Evolutionary conservation across 2,113 vertebrate species (phyloP).

Genomic region (Oenanthe melanoleuca): DNA sequence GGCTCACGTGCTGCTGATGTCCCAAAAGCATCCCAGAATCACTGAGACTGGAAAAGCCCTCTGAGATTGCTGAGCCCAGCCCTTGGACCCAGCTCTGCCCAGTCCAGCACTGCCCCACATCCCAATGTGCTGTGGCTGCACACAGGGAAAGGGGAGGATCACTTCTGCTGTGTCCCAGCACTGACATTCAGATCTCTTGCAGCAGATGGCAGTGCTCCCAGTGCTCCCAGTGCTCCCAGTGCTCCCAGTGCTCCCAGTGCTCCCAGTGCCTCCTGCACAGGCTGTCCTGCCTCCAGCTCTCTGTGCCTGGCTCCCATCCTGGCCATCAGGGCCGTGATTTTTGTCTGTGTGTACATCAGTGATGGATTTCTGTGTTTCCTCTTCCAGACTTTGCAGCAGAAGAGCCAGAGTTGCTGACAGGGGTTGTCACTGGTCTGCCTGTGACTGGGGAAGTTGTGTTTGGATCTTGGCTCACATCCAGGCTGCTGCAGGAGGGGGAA

Average conservation of each 20-base stretch:
- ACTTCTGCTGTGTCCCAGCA: not conserved
- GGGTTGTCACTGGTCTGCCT: not conserved
- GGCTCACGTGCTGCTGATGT: not conserved
- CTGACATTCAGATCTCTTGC: not conserved
- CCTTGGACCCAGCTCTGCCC: not conserved
- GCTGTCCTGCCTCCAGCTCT: not conserved
- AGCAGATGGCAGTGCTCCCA: not conserved
- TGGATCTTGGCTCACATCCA: not conserved
- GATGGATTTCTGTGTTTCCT: not conserved
- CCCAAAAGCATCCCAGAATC: not conserved
- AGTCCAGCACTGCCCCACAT: no score
- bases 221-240: no score
- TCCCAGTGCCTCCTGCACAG: not conserved
- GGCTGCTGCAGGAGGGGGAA: not conserved
- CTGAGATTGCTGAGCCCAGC: fast-evolving
- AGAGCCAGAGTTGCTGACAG: not conserved
- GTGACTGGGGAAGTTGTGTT: not conserved
- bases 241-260: no score
- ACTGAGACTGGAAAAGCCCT: fast-evolving
- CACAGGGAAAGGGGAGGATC: no score
- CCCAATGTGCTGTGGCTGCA: not conserved
- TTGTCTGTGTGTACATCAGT: not conserved
- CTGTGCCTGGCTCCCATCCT: fast-evolving
- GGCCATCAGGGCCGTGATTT: fast-evolving
- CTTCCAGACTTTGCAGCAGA: not conserved